These are phyloP conservation scores for Papilio dardanus DNA, from an alignment of 1,140 invertebrate genomes.

Conservation along the genomic window DNA sequence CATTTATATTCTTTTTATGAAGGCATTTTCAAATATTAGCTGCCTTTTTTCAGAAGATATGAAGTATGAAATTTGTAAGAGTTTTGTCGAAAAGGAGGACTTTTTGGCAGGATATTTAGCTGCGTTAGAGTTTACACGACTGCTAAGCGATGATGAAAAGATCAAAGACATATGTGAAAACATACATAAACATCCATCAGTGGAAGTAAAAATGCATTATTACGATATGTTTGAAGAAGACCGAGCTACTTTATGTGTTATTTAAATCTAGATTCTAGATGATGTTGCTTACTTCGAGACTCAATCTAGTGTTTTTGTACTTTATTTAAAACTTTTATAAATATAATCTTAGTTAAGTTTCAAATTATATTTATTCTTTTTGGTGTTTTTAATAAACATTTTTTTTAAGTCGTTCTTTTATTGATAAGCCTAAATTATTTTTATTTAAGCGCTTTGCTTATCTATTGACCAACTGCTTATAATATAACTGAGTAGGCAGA, in stretches of 20 bases:
- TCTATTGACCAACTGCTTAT: no score
- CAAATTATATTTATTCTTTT: background rate
- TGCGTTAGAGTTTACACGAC: constrained; percentile 44
- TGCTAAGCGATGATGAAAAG: constrained; percentile 31
- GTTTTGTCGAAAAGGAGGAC: constrained; percentile 44
- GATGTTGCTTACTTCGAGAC: background rate
- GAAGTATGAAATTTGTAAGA: constrained; percentile 41
- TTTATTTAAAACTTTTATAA: background rate
- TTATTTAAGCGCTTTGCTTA: background rate
- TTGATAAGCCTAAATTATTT: background rate
- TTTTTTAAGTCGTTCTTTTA: background rate
- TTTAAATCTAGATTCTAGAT: background rate
- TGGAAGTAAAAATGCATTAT: constrained; percentile 65
- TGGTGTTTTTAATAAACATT: background rate
- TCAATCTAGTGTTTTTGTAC: background rate
- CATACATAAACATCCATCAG: constrained; percentile 50
- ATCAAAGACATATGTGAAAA: constrained; percentile 42
- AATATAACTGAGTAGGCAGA: no score
- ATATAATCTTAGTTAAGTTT: no score
- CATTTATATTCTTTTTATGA: constrained; percentile 57
- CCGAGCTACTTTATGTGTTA: background rate
- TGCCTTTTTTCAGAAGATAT: constrained; percentile 23
- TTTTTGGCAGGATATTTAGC: constrained; percentile 51
- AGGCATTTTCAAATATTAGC: constrained; percentile 44
- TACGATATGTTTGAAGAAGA: constrained; percentile 38